phyloP scores from a whole-genome alignment of 2,113 vertebrate species.

The Alligator sinensis region DNA sequence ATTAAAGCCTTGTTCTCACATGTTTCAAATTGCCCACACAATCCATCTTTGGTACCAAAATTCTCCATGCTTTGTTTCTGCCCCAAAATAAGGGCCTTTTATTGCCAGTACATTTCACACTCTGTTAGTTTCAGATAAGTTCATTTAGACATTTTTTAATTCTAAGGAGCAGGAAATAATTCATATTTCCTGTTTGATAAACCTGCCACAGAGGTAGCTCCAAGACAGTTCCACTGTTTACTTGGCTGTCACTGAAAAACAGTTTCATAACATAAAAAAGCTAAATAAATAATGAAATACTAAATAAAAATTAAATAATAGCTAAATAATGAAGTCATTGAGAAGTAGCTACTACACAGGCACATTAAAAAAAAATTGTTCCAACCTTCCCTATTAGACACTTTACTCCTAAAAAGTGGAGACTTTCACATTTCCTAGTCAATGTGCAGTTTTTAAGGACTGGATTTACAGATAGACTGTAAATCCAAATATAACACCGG shows the following conservation, averaged over 20 bases:
- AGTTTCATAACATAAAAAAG: neutral
- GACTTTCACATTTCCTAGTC: neutral
- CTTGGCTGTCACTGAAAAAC: neutral
- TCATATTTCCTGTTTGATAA: neutral
- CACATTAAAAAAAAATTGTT: neutral
- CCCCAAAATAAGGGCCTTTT: neutral
- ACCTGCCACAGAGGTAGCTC: rapidly evolving
- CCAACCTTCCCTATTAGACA: neutral
- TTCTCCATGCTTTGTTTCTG: neutral
- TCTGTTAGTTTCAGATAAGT: neutral
- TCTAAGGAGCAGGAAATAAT: neutral
- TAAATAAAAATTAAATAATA: neutral
- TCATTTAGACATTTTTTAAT: neutral
- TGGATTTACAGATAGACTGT: neutral
- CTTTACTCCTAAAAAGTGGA: conserved; percentile 8
- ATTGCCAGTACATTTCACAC: neutral
- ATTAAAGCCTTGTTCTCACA: neutral
- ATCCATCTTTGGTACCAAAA: neutral
- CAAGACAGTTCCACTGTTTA: neutral
- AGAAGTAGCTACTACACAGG: neutral
- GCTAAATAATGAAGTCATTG: neutral
- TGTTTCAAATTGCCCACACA: neutral
- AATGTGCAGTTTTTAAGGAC: neutral
- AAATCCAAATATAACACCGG: no score
- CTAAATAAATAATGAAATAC: neutral